phyloP scores from a whole-genome alignment of 30 jellyfish, hydroid and myxozoan species.

The Cassiopea andromeda region DNA sequence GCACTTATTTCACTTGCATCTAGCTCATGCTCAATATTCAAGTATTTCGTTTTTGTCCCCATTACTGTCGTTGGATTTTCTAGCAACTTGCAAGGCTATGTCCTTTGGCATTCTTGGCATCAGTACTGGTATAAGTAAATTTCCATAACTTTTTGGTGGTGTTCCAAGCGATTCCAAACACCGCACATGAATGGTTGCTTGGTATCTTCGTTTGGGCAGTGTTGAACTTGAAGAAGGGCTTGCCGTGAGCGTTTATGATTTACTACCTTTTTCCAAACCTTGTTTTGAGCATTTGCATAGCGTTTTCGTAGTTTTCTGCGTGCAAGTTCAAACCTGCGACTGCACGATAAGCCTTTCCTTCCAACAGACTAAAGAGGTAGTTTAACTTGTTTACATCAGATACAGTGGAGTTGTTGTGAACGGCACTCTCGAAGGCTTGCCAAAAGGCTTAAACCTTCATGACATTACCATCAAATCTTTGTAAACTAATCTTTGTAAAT shows the following conservation, averaged over 20 bases:
- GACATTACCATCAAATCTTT: not conserved
- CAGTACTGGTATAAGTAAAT: no score
- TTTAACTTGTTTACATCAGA: not conserved
- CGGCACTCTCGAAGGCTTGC: conserved; percentile 15
- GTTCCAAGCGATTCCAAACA: no score
- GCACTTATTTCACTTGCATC: no score
- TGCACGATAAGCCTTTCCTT: not conserved
- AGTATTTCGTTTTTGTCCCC: no score
- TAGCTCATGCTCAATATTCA: no score
- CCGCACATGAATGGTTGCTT: no score
- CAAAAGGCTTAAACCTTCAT: not conserved
- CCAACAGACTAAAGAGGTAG: conserved; percentile 2
- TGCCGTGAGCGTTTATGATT: conserved; percentile 1
- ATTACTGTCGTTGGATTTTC: no score
- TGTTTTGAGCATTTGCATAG: not conserved
- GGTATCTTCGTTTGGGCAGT: no score
- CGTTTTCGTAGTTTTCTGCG: not conserved
- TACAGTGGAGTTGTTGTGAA: not conserved
- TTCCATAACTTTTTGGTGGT: no score
- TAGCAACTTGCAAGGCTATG: no score
- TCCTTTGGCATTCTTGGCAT: no score
- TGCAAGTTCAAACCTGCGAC: not conserved
- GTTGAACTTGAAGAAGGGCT: not conserved
- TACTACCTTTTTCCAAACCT: not conserved
- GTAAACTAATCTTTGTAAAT: not conserved